phyloP scores from a whole-genome alignment of 2,888 invertebrate species.

The Rhabditophanes sp. region DNA sequence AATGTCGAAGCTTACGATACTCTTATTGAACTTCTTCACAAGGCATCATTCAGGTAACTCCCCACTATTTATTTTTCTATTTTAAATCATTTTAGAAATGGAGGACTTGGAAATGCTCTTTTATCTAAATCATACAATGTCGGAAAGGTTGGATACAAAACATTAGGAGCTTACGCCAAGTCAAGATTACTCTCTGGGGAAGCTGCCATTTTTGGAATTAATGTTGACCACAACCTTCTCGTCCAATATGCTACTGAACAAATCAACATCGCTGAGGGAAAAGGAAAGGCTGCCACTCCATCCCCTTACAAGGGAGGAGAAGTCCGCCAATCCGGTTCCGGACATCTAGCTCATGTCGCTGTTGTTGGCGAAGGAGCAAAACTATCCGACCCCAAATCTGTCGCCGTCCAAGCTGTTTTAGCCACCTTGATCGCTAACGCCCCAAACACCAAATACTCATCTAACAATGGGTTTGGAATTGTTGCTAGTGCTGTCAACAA shows the following conservation, averaged over 20 bases:
- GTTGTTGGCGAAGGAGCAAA: constrained; percentile 30
- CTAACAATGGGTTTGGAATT: constrained; percentile 9
- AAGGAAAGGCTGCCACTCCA: constrained; percentile 9
- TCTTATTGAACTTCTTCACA: constrained; percentile 65
- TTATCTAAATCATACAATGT: constrained; percentile 52
- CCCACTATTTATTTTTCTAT: too few species aligned
- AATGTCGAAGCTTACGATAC: constrained; percentile 15
- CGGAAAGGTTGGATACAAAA: constrained; percentile 14
- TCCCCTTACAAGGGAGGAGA: constrained; percentile 49
- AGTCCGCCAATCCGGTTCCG: constrained; percentile 20
- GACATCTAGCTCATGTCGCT: constrained; percentile 24
- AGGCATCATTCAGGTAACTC: constrained; percentile 54
- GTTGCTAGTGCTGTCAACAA: constrained; percentile 18
- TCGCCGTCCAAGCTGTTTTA: constrained; percentile 28
- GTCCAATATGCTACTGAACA: constrained; percentile 49
- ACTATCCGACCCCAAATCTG: constrained; percentile 21
- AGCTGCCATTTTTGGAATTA: constrained; percentile 66
- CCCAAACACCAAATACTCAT: constrained; percentile 10
- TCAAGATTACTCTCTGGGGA: constrained; percentile 49
- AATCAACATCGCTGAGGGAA: constrained; percentile 28
- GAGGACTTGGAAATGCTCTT: constrained; percentile 66
- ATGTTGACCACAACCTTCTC: constrained; percentile 56
- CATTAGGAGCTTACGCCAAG: constrained; percentile 10
- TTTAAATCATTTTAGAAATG: constrained; percentile 59
- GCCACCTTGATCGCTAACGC: constrained; percentile 16